Evolutionary conservation across 2,113 vertebrate genomes (phyloP).

Genomic region (rabbit (Oryctolagus cuniculus)): mOryCun1.1 NC_091447.1:16912501-16913000

Average conservation of each 20-base stretch:
- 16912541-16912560: no score
- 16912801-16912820: background rate
- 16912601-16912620: no score
- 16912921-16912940: background rate
- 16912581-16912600: no score
- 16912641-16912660: background rate
- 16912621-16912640: no score
- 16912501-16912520: no score
- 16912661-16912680: background rate
- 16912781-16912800: background rate
- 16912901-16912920: background rate
- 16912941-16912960: background rate
- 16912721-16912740: background rate
- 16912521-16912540: no score
- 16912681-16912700: background rate
- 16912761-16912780: background rate
- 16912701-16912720: background rate
- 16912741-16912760: background rate
- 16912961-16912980: background rate
- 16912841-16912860: background rate
- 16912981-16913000: background rate
- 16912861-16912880: background rate
- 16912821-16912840: background rate
- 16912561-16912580: no score
- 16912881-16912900: background rate